A percentile compares a stretch with the other conserved stretches of the same genome.
These are phyloP conservation scores for Doryteuthis pealeii DNA, from an alignment of 1,140 invertebrate genomes.

Conservation along the genomic window DNA sequence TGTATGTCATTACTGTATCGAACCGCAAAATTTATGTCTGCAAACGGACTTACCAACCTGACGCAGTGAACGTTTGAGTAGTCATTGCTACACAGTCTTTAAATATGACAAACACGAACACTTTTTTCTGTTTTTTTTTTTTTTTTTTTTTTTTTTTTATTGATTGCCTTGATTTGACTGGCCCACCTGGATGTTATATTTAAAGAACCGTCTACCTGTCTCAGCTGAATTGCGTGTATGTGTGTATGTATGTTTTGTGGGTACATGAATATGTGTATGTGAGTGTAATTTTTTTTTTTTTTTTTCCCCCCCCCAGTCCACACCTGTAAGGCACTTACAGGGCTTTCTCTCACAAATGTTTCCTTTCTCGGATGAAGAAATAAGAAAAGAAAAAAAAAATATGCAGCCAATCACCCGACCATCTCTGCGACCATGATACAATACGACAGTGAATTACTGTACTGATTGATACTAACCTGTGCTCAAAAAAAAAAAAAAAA, in stretches of 20 bases:
- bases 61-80: constrained; percentile 21
- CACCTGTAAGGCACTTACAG: no score
- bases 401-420: no score
- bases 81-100: neutral
- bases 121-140: neutral
- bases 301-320: no score
- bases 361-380: no score
- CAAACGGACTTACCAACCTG: constrained; percentile 63
- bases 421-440: no score
- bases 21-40: constrained; percentile 82
- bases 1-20: constrained; percentile 82
- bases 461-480: no score
- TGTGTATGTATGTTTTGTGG: neutral
- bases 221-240: neutral
- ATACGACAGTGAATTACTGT: no score
- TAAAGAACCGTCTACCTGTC: neutral
- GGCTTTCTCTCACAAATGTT: no score
- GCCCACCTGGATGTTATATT: neutral
- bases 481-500: no score
- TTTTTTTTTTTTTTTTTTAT: neutral
- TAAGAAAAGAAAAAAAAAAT: no score
- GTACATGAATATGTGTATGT: neutral
- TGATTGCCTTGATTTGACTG: neutral
- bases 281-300: no score
- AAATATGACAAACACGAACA: neutral